phyloP scores from a whole-genome alignment of 2,113 vertebrate species.

The Todiramphus chloris region DNA sequence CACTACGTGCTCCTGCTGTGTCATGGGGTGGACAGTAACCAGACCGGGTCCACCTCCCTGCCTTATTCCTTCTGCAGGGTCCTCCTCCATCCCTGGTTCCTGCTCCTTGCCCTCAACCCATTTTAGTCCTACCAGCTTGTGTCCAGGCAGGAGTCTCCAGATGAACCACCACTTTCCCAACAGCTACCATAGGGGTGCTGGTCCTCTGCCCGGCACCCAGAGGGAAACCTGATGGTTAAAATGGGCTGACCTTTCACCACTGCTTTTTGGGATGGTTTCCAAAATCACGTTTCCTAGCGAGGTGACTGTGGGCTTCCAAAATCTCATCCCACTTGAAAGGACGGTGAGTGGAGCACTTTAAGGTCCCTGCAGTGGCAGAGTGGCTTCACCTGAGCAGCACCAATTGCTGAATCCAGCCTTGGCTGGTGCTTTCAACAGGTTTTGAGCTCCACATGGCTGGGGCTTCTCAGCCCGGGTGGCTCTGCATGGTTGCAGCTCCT shows the following conservation, averaged over 20 bases:
- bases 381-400: neutral
- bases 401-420: neutral
- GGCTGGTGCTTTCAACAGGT: neutral
- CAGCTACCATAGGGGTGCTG: neutral
- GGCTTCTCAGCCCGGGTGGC: neutral
- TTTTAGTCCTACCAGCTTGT: neutral
- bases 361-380: neutral
- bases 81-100: neutral
- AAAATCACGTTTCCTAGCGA: neutral
- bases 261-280: neutral
- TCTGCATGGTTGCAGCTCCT: fast-evolving
- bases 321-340: neutral
- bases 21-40: neutral
- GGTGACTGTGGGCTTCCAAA: neutral
- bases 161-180: neutral
- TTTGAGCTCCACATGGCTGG: neutral
- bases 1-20: neutral
- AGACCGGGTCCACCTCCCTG: neutral
- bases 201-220: neutral
- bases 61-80: neutral
- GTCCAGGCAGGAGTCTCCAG: neutral
- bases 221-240: neutral
- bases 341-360: fast-evolving
- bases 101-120: neutral
- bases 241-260: neutral